Base-by-base conservation (phyloP, 2,113 vertebrate genomes). In the Falcunculus frontatus region DNA sequence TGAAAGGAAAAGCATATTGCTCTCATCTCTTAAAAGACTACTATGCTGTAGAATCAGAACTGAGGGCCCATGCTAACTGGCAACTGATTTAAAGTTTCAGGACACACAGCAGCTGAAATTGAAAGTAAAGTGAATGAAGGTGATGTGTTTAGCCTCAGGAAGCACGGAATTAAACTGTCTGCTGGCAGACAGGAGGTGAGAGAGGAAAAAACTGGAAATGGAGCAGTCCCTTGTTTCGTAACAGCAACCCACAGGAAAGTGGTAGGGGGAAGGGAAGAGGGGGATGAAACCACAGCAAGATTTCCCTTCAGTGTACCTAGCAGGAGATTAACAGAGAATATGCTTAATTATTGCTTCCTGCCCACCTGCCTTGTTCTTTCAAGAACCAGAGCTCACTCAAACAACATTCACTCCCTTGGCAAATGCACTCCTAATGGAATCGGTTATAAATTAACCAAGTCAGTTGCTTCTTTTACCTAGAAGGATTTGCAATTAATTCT, bases 271-370 rank as follows among this genome's bases (percentile, higher is more conserved):
- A 76, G 47, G 39, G 60, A 83, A 81, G 89, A 74, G 83, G 82
- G 73, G 65, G 18, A 75, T 56, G 76, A 78, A 95, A 70, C 91
- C 84, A 76, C 93, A 85, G 67, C 64, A 67, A 93, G 84, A 85
- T 94, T 95, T 92, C 81, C 84, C 85, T 95, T 94, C 87, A 84
- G 63, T 41, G 53, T 84, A 92, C 81, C 90, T 96, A 91, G 90
- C 93, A 93, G 85, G 89, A 96, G 81, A 96, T 92, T 91, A 96
- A 93, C 87, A 89, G 95, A 95, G 86, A 95, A 86, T 93, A 93
- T 85, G 37, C 80, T 94, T 94, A 87, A 77, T 95, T 97, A 97
- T 87, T 94, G 83, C 84, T 97, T 97, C 94, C 93, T 97, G 93
- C 93, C 93, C 88, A 90, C 87, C 85, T 97, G 86, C 80, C 82